These are phyloP conservation scores for Venturia canescens DNA, from an alignment of 1,140 invertebrate genomes.

Conservation along the genomic window DNA sequence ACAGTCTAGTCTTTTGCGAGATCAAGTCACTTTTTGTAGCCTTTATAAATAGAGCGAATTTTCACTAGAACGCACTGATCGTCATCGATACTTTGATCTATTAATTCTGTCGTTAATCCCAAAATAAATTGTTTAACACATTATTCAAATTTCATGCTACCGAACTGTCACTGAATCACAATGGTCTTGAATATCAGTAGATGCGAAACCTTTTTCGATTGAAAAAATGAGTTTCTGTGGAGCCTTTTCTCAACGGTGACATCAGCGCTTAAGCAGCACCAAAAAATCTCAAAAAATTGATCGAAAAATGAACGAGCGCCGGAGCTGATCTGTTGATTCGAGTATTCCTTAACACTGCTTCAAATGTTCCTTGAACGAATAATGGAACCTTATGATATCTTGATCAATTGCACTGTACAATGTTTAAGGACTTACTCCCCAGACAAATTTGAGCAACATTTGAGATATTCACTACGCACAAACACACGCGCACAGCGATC, in stretches of 20 bases:
- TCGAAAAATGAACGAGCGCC: not conserved
- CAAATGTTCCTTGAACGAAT: not conserved
- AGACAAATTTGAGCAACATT: not conserved
- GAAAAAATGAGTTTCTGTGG: not conserved
- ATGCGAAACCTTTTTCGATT: not conserved
- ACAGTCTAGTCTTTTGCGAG: not conserved
- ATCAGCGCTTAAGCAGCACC: not conserved
- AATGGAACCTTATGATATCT: not conserved
- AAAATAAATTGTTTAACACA: not conserved
- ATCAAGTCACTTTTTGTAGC: not conserved
- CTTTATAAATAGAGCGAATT: not conserved
- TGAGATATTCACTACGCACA: not conserved
- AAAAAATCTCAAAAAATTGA: not conserved
- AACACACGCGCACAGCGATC: not conserved
- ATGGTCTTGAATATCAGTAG: not conserved
- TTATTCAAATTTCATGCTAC: not conserved
- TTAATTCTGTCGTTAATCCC: not conserved
- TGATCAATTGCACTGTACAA: not conserved
- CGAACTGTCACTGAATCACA: conserved; percentile 13
- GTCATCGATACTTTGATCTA: not conserved
- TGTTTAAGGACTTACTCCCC: not conserved
- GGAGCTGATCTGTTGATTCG: not conserved
- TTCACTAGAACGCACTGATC: not conserved
- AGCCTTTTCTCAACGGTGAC: too few relatives aligned
- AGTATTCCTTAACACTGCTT: not conserved